A percentile compares a stretch with the other conserved stretches of the same genome.
phyloP scores from a whole-genome alignment of 2,888 invertebrate genomes.

The Flabesymbios commensalis region DNA sequence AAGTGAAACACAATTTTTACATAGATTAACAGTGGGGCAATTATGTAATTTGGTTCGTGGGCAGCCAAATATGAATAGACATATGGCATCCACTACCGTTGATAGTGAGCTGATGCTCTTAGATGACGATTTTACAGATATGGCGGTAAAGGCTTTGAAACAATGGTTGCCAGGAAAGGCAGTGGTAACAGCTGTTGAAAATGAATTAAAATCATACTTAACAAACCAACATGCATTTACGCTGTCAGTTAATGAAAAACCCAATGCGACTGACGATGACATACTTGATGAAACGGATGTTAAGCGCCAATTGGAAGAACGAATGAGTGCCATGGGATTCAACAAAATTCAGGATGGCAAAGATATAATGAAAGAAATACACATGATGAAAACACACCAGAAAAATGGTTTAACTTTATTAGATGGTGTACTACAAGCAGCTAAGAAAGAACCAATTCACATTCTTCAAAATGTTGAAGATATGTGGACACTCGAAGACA shows the following conservation, averaged over 20 bases:
- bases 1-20: too few species aligned
- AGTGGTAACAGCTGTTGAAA: too few species aligned
- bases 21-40: too few species aligned
- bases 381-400: not conserved
- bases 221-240: too few species aligned
- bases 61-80: too few species aligned
- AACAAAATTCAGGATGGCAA: not conserved
- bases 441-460: not conserved
- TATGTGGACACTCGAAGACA: constrained; percentile 8
- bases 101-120: too few species aligned
- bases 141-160: not conserved
- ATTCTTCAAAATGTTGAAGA: not conserved
- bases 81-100: too few species aligned
- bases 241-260: too few species aligned
- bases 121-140: not conserved
- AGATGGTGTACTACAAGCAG: not conserved
- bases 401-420: not conserved
- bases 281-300: constrained; percentile 13
- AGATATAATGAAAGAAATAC: constrained; percentile 1
- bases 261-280: not conserved
- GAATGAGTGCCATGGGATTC: constrained; percentile 6
- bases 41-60: too few species aligned
- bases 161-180: too few species aligned
- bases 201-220: too few species aligned
- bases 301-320: constrained; percentile 6